Evolutionary conservation across 2,797 vertebrate genomes (phyloP).

Genomic region (Spondyliosoma cantharus): DNA sequence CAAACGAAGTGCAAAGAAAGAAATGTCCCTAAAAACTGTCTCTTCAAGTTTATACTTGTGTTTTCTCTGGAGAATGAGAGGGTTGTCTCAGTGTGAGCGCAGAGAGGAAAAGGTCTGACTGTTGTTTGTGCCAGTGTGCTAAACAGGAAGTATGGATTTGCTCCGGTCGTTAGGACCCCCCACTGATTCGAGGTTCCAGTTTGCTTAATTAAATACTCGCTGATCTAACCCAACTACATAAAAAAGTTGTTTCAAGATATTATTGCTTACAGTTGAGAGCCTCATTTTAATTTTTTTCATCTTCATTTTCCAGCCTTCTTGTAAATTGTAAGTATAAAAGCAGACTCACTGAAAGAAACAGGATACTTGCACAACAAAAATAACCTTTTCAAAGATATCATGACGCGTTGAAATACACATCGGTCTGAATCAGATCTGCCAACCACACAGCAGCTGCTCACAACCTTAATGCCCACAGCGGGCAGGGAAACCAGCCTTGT

Average conservation of each 20-base stretch:
- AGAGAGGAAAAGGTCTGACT: not conserved
- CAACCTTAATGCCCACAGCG: constrained; percentile 17
- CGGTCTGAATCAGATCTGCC: not conserved
- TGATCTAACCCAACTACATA: not conserved
- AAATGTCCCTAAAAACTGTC: not conserved
- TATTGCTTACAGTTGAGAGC: not conserved
- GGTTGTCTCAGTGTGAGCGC: not conserved
- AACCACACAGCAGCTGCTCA: constrained; percentile 16
- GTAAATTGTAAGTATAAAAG: not conserved
- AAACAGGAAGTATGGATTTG: constrained; percentile 18
- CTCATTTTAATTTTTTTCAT: too few species aligned
- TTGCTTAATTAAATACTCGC: constrained; percentile 30
- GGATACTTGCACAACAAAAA: not conserved
- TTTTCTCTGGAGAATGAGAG: not conserved
- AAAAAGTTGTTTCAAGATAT: not conserved
- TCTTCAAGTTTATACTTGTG: not conserved
- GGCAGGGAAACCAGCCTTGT: not conserved
- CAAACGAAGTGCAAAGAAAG: not conserved
- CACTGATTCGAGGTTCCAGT: not conserved
- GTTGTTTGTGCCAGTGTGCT: not conserved
- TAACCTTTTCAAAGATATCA: not conserved
- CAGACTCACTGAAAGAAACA: not conserved
- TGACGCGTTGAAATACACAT: not conserved
- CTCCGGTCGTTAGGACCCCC: not conserved
- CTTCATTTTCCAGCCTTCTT: too few species aligned